phyloP scores from a whole-genome alignment of 1,140 invertebrate genomes.

The Harlomillsia oculata region DNA sequence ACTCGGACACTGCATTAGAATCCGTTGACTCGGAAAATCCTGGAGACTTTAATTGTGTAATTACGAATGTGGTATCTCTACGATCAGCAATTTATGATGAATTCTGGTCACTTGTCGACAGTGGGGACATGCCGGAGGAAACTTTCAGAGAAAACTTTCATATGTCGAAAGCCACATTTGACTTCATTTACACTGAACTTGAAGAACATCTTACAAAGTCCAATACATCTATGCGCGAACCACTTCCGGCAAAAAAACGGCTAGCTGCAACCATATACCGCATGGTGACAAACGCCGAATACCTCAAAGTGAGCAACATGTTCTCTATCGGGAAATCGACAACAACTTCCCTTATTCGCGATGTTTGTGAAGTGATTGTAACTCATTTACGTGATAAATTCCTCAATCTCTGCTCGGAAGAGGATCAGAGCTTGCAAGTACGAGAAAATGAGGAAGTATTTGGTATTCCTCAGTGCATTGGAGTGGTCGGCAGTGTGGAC shows the following conservation, averaged over 20 bases:
- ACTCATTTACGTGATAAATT: conserved; percentile 19
- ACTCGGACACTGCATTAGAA: too few relatives aligned
- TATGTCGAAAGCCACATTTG: conserved; percentile 26
- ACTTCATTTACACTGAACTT: conserved; percentile 24
- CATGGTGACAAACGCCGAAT: conserved; percentile 28
- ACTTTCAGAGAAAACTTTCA: conserved; percentile 23
- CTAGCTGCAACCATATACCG: conserved; percentile 26
- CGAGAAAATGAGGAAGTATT: conserved; percentile 6
- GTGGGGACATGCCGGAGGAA: conserved; percentile 8
- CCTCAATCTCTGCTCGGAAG: conserved; percentile 10
- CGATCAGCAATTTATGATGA: too few relatives aligned
- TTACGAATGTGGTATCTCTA: too few relatives aligned
- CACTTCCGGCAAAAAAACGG: conserved; percentile 25
- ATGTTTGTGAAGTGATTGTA: conserved; percentile 28
- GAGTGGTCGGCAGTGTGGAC: conserved; percentile 18
- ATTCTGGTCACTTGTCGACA: conserved; percentile 23
- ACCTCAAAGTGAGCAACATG: conserved; percentile 19
- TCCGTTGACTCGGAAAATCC: too few relatives aligned
- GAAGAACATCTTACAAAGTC: conserved; percentile 20
- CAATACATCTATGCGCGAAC: conserved; percentile 18
- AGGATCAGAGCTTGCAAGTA: neutral
- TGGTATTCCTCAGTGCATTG: conserved; percentile 17
- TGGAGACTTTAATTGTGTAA: too few relatives aligned
- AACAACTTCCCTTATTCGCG: conserved; percentile 19
- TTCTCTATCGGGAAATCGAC: conserved; percentile 30